These are phyloP conservation scores for Terrapene triunguis DNA, from an alignment of 2,113 vertebrate genomes.

Conservation along the genomic window DNA sequence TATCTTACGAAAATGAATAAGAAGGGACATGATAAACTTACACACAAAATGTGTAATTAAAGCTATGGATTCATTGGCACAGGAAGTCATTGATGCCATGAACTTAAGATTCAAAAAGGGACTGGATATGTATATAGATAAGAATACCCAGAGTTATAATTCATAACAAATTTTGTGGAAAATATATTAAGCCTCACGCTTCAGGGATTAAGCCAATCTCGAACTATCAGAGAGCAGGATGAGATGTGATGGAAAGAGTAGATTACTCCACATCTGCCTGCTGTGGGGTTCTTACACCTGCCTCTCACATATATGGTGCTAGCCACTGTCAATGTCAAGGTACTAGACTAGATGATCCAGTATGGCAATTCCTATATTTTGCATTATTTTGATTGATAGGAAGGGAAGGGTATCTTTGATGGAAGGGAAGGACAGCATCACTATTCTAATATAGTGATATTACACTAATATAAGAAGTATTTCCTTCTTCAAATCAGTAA, in stretches of 20 bases:
- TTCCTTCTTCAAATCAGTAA: constrained; percentile 27
- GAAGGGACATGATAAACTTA: neutral
- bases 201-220: neutral
- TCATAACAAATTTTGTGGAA: neutral
- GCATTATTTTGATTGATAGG: neutral
- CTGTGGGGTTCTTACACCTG: neutral
- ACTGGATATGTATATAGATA: neutral
- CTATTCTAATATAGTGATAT: too few relatives aligned
- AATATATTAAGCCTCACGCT: neutral
- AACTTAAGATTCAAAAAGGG: neutral
- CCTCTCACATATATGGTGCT: neutral
- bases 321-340: neutral
- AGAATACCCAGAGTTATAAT: neutral
- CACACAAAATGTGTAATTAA: neutral
- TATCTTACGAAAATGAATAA: neutral
- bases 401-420: neutral
- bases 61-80: neutral
- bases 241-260: neutral
- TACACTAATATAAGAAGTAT: too few relatives aligned
- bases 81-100: neutral
- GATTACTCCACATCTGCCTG: neutral
- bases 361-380: neutral
- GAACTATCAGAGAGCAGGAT: neutral
- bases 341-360: neutral
- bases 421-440: neutral